Conservation (phyloP, 2,113 vertebrate genomes). For the Paraplagusia blochii region DNA sequence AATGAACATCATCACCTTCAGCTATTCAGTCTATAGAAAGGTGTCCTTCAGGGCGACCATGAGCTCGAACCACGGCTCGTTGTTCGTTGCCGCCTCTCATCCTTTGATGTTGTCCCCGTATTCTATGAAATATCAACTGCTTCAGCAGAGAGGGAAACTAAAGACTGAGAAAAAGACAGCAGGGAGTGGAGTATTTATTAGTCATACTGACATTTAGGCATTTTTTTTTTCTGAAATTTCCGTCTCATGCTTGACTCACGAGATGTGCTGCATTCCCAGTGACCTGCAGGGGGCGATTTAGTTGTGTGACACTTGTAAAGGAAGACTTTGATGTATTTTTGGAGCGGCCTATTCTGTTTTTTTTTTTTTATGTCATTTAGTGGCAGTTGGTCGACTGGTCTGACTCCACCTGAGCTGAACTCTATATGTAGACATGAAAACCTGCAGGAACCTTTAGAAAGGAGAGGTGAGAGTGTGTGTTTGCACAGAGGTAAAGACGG, state of each 20-base stretch:
- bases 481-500: conserved; percentile 38
- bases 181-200: conserved; percentile 54
- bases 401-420: conserved; percentile 47
- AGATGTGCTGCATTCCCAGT: conserved; percentile 28
- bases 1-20: too few species aligned
- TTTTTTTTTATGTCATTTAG: too few species aligned
- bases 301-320: conserved; percentile 41
- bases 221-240: neutral
- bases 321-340: neutral
- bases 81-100: too few species aligned
- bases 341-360: conserved; percentile 3
- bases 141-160: neutral
- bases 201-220: conserved; percentile 35
- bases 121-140: too few species aligned
- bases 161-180: too few species aligned
- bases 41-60: too few species aligned
- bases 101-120: too few species aligned
- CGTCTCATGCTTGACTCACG: neutral
- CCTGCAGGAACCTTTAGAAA: conserved; percentile 33
- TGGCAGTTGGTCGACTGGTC: conserved; percentile 28
- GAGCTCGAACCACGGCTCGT: too few species aligned
- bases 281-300: conserved; percentile 74
- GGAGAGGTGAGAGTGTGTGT: conserved; percentile 9
- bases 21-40: too few species aligned
- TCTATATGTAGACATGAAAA: conserved; percentile 53